These are phyloP conservation scores for Acanthosepion esculentum DNA, from an alignment of 2,888 invertebrate species.

Conservation along the genomic window DNA sequence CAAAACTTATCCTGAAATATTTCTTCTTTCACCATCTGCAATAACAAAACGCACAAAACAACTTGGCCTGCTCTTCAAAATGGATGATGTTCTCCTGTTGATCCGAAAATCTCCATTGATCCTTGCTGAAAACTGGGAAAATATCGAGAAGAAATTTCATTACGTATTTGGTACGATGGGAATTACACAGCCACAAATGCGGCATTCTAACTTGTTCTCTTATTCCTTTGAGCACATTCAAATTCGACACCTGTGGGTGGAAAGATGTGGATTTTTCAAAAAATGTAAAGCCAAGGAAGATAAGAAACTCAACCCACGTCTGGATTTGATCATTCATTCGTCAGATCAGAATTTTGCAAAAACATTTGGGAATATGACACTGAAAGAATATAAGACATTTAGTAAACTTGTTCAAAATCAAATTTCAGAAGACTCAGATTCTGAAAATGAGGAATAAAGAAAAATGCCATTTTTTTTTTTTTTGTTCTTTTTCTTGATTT, in stretches of 20 bases:
- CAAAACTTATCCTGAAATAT: conserved; percentile 41
- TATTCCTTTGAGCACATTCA: conserved; percentile 59
- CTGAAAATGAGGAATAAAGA: background rate
- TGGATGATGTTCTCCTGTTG: conserved; percentile 54
- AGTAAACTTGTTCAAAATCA: conserved; percentile 49
- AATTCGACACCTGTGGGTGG: conserved; percentile 59
- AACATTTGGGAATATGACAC: conserved; percentile 58
- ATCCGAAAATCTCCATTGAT: conserved; percentile 55
- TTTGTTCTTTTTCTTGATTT: background rate
- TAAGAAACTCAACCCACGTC: conserved; percentile 55
- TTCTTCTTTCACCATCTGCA: conserved; percentile 43
- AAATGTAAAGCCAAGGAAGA: conserved; percentile 53
- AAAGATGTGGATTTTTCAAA: conserved; percentile 58
- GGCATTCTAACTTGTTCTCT: conserved; percentile 55
- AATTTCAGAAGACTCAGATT: background rate
- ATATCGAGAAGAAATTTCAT: conserved; percentile 56
- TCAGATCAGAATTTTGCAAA: conserved; percentile 58
- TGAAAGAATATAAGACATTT: conserved; percentile 59
- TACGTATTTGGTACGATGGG: conserved; percentile 60
- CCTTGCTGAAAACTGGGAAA: conserved; percentile 53
- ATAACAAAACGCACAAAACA: conserved; percentile 49
- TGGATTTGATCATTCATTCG: conserved; percentile 57
- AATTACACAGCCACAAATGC: conserved; percentile 61
- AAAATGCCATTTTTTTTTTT: background rate
- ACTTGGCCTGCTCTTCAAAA: conserved; percentile 57